A percentile compares a stretch with the other conserved stretches of the same genome.
phyloP scores from a whole-genome alignment of 2,888 invertebrate species.

The Drosophila tripunctata region DNA sequence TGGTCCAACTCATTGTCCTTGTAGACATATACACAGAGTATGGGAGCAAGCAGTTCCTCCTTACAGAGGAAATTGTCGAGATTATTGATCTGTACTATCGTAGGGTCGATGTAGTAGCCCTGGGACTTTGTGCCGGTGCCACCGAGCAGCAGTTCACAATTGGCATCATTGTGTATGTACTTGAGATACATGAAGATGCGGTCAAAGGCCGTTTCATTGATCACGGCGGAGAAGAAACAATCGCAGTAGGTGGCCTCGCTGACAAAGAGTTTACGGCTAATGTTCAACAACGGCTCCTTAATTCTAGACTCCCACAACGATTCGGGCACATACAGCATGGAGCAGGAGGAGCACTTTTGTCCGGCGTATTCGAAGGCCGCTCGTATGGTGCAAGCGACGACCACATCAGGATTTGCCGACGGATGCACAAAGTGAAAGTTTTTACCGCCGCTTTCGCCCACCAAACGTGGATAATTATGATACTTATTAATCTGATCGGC shows the following conservation, averaged over 20 bases:
- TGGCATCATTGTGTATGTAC: constrained; percentile 86
- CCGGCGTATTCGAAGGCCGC: constrained; percentile 98
- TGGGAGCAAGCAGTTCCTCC: constrained; percentile 98
- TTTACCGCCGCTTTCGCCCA: constrained; percentile 99
- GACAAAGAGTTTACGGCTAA: constrained; percentile 90
- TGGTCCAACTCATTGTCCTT: constrained; percentile 89
- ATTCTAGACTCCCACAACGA: constrained; percentile 88
- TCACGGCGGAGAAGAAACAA: constrained; percentile 96
- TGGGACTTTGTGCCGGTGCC: constrained; percentile 91
- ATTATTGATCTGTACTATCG: constrained; percentile 92
- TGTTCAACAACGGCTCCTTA: constrained; percentile 87
- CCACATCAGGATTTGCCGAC: constrained; percentile 92
- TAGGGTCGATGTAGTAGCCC: constrained; percentile 97
- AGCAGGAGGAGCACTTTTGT: constrained; percentile 99
- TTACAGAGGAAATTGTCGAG: constrained; percentile 93
- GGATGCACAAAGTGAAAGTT: constrained; percentile 98
- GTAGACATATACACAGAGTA: constrained; percentile 94
- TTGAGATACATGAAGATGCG: constrained; percentile 94
- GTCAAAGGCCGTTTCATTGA: constrained; percentile 94
- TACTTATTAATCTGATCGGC: constrained; percentile 93
- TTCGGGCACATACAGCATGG: constrained; percentile 96
- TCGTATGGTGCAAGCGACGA: constrained; percentile 92
- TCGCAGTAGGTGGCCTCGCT: constrained; percentile 93
- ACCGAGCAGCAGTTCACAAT: constrained; percentile 90
- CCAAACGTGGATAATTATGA: constrained; percentile 94